Conservation (phyloP, 2,113 vertebrate species). For the Nibea albiflora region DNA sequence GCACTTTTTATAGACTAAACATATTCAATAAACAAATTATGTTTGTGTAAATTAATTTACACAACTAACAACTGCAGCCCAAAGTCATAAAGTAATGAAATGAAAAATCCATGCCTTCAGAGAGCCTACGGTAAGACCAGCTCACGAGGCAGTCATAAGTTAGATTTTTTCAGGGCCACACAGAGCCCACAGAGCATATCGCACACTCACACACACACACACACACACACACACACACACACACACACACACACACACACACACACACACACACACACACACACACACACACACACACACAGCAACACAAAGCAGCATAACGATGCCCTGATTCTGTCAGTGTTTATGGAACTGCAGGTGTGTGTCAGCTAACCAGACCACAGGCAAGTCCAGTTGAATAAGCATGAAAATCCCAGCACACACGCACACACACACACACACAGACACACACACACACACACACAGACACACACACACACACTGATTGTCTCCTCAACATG, state of each 20-base stretch:
- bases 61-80: neutral
- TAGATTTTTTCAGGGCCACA: conserved; percentile 24
- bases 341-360: neutral
- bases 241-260: too few species aligned
- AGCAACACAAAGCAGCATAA: too few species aligned
- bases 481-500: neutral
- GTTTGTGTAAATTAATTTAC: too few species aligned
- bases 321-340: too few species aligned
- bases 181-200: neutral
- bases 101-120: neutral
- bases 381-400: too few species aligned
- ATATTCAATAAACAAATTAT: too few species aligned
- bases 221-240: too few species aligned
- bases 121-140: neutral
- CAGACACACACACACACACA: neutral
- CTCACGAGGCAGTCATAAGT: conserved; percentile 42
- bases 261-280: too few species aligned
- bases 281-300: too few species aligned
- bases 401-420: too few species aligned
- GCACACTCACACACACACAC: too few species aligned
- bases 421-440: conserved; percentile 18
- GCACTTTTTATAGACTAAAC: too few species aligned
- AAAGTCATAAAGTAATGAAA: neutral
- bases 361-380: neutral
- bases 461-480: conserved; percentile 3